Conservation (phyloP, 2,797 vertebrate species). For the Dermochelys coriacea region DNA sequence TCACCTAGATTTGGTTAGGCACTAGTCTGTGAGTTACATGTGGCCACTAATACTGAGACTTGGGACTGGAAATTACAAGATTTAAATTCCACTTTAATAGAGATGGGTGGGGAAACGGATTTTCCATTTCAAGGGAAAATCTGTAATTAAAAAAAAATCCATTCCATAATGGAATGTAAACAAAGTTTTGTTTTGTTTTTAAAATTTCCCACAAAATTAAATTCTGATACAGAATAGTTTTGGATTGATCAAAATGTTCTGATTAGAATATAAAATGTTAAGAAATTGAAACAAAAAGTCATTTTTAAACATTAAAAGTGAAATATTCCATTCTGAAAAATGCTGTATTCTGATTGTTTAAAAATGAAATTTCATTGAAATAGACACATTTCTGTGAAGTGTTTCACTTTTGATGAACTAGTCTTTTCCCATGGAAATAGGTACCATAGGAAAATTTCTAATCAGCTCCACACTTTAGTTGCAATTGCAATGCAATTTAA, state of each 20-base stretch:
- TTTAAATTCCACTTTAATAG: no score
- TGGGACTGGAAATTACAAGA: no score
- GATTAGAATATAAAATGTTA: not conserved
- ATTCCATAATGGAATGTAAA: no score
- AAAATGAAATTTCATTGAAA: not conserved
- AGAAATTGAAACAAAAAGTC: not conserved
- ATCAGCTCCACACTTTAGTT: not conserved
- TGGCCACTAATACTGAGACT: no score
- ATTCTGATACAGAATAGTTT: not conserved
- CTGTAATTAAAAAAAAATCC: no score
- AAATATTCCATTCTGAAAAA: not conserved
- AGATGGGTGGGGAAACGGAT: no score
- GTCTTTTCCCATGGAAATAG: not conserved
- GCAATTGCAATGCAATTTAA: not conserved
- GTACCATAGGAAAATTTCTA: not conserved
- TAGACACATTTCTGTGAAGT: not conserved
- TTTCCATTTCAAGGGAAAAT: no score
- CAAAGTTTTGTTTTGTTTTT: no score
- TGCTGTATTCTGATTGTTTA: not conserved
- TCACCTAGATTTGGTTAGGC: no score
- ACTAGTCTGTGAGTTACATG: no score
- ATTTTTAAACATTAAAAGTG: not conserved
- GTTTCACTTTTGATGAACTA: not conserved
- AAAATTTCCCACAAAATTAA: no score
- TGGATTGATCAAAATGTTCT: not conserved